A percentile compares a stretch with the other conserved stretches of the same genome.
These are phyloP conservation scores for Holacanthus passer DNA, from an alignment of 2,113 vertebrate genomes.

Conservation along the genomic window DNA sequence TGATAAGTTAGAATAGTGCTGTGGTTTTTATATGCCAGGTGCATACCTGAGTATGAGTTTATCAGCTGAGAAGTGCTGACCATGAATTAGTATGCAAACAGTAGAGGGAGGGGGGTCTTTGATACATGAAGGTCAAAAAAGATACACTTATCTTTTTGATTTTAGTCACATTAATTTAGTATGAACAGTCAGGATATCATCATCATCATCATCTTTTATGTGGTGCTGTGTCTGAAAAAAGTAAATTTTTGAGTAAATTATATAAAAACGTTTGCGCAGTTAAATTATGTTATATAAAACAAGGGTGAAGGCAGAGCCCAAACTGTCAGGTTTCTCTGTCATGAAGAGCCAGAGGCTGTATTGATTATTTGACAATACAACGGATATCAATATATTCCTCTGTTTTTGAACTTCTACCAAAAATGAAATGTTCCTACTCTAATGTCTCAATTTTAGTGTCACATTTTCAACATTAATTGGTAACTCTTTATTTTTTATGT, in stretches of 20 bases:
- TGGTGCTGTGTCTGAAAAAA: background rate
- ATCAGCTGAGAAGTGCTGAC: constrained; percentile 40
- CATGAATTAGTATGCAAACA: constrained; percentile 52
- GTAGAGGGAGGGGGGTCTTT: background rate
- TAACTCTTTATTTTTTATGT: background rate
- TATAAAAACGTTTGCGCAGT: too few species aligned
- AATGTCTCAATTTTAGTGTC: too few species aligned
- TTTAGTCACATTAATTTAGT: constrained; percentile 57
- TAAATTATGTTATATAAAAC: too few species aligned
- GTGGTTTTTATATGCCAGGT: constrained; percentile 45
- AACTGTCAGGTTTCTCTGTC: background rate
- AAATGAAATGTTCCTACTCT: too few species aligned
- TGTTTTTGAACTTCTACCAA: too few species aligned
- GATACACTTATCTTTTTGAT: constrained; percentile 54
- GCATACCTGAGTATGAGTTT: constrained; percentile 49
- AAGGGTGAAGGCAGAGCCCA: too few species aligned
- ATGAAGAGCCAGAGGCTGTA: background rate
- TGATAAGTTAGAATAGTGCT: constrained; percentile 39
- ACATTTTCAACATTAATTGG: background rate
- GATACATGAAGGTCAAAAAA: constrained; percentile 55
- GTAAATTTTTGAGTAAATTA: too few species aligned
- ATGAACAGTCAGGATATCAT: background rate
- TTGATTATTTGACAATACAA: background rate
- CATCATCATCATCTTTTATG: constrained; percentile 5
- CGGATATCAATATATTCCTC: background rate